A percentile compares a stretch with the other conserved stretches of the same genome.
Evolutionary conservation across 2,797 vertebrate genomes (phyloP).

Genomic region (Sebastiscus albofasciatus): DNA sequence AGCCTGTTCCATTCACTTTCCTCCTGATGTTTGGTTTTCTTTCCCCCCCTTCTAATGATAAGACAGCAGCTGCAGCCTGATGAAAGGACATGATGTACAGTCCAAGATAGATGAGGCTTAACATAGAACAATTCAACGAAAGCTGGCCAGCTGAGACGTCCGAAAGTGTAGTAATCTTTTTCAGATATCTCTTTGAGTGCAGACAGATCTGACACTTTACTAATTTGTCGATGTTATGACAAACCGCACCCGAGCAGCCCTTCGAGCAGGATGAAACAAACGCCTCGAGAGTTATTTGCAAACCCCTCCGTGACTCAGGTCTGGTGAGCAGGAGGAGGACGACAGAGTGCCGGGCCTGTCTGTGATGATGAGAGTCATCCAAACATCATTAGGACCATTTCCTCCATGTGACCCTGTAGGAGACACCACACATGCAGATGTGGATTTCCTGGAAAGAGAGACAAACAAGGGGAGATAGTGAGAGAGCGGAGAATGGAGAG

Average conservation of each 20-base stretch:
- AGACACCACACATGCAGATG: slow-evolving; percentile 5
- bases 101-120: neutral
- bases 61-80: slow-evolving; percentile 24
- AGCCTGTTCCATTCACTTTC: slow-evolving; percentile 11
- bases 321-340: slow-evolving; percentile 12
- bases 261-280: slow-evolving; percentile 5
- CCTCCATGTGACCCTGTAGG: slow-evolving; percentile 54
- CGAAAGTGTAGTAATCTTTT: neutral
- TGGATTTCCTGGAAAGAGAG: neutral
- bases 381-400: slow-evolving; percentile 54
- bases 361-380: slow-evolving; percentile 64
- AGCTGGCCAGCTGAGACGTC: neutral
- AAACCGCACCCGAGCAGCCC: neutral
- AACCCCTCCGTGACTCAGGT: slow-evolving; percentile 21
- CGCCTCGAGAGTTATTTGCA: neutral
- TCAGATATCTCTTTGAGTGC: slow-evolving; percentile 4
- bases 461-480: neutral
- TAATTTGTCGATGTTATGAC: neutral
- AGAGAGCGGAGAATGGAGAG: neutral
- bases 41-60: neutral
- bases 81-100: slow-evolving; percentile 18
- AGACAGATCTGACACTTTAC: slow-evolving; percentile 4
- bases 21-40: neutral
- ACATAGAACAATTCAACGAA: neutral
- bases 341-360: neutral